Percentiles rank a stretch among this genome's conserved stretches.
Conservation (phyloP, 2,888 invertebrate genomes). For the Drosophila neonasuta region DNA sequence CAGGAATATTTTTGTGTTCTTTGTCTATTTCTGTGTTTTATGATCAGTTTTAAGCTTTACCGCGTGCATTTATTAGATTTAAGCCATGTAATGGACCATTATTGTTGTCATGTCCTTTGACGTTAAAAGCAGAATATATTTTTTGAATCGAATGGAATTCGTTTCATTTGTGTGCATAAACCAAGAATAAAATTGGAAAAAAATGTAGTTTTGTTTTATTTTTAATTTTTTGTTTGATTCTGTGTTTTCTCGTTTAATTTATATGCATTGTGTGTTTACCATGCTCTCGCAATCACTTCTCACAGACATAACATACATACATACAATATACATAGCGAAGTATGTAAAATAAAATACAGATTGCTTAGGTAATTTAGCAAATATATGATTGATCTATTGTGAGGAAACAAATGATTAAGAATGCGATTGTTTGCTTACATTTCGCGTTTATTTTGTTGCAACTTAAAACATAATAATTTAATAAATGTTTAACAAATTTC, state of each 20-base stretch:
- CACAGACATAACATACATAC: slow-evolving; percentile 40
- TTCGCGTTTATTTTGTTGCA: slow-evolving; percentile 76
- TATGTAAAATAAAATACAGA: slow-evolving; percentile 54
- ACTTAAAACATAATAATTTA: slow-evolving; percentile 77
- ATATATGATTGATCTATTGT: slow-evolving; percentile 39
- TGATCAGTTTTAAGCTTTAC: slow-evolving; percentile 33
- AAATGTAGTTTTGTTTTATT: slow-evolving; percentile 37
- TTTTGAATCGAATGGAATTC: slow-evolving; percentile 1
- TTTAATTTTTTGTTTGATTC: slow-evolving; percentile 15
- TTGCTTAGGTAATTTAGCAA: slow-evolving; percentile 34
- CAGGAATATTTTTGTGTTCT: slow-evolving; percentile 20
- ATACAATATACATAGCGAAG: slow-evolving; percentile 13
- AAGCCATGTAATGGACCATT: slow-evolving; percentile 64
- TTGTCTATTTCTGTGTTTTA: slow-evolving; percentile 28
- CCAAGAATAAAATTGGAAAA: slow-evolving; percentile 27
- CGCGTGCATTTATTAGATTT: slow-evolving; percentile 73
- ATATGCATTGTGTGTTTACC: slow-evolving; percentile 22
- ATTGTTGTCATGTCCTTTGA: slow-evolving; percentile 39
- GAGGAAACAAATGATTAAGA: slow-evolving; percentile 25
- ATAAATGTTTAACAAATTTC: slow-evolving; percentile 78
- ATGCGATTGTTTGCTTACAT: slow-evolving; percentile 64
- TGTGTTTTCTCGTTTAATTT: slow-evolving; percentile 47
- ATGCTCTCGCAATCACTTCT: slow-evolving; percentile 39
- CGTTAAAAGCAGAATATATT: slow-evolving; percentile 42
- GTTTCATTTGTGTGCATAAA: slow-evolving; percentile 7